Evolutionary conservation across 2,113 vertebrate species (phyloP).

Genomic region (Paedocypris sp.): DNA sequence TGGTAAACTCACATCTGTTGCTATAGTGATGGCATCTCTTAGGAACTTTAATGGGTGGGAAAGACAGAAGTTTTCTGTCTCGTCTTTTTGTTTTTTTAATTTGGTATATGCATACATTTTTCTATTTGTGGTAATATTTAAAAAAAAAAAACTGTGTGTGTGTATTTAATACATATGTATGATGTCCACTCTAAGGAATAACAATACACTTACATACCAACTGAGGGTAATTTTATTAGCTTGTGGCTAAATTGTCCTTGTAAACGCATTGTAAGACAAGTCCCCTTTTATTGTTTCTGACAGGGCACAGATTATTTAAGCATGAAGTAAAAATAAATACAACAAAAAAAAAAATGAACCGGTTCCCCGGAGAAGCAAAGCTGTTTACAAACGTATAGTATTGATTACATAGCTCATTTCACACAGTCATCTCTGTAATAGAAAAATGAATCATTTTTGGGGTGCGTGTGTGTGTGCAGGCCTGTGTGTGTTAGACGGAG

Average conservation of each 20-base stretch:
- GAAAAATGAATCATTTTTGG: slow-evolving; percentile 79
- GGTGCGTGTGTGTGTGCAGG: slow-evolving; percentile 9
- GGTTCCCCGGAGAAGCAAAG: slow-evolving; percentile 61
- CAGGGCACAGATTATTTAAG: slow-evolving; percentile 54
- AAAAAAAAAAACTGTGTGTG: too few relatives aligned
- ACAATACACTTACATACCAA: neutral
- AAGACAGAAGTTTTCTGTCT: too few relatives aligned
- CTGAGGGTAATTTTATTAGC: slow-evolving; percentile 42
- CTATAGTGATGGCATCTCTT: neutral
- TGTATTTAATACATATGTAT: too few relatives aligned
- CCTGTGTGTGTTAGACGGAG: neutral
- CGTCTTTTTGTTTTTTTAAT: neutral
- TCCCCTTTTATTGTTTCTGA: slow-evolving; percentile 50
- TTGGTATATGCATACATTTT: too few relatives aligned
- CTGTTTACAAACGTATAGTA: slow-evolving; percentile 80
- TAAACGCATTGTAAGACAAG: slow-evolving; percentile 51
- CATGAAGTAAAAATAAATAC: slow-evolving; percentile 56
- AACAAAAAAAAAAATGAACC: too few relatives aligned
- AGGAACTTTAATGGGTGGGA: too few relatives aligned
- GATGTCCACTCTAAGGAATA: neutral
- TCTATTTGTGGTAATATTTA: too few relatives aligned
- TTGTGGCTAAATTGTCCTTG: slow-evolving; percentile 44
- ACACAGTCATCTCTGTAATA: slow-evolving; percentile 84
- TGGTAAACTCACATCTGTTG: neutral
- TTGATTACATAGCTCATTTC: slow-evolving; percentile 96